Evolutionary conservation across 92 coral and sea anemone species (phyloP), one percentile per base, ranked within the genome.

Genomic region (Siderastrea siderea): DNA sequence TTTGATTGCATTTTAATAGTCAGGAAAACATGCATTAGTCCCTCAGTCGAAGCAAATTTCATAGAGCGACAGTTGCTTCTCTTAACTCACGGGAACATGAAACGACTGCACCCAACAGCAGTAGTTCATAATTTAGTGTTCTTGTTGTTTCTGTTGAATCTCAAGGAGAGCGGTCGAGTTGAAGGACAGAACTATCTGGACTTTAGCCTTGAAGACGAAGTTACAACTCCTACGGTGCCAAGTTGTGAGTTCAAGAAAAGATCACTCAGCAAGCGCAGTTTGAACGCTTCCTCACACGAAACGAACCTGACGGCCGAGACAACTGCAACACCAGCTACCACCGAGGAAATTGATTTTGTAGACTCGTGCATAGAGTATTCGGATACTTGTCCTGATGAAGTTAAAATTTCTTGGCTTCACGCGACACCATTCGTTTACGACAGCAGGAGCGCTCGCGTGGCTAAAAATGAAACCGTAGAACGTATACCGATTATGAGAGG

Each of bases 341-440:
- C 10, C 12, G 61, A 55, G 2, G 61, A 15, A 46, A 19, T 9
- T 4, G 5, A 17, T 45, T 7, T 38, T 48, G 80, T 53, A 26
- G 80, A 75, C 58, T 26, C 38, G 38, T 75, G 80, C 54, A 1
- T 55, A 12, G 65, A 0, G 0, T 75, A 38, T 44, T 9, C 2
- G 2, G 10, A 26, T 55, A 9, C 16, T 9, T 75, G 80, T 7
- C 80, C 80, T 38, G 80, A 75, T 26, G 44, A 75, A 38, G 51
- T 75, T 19, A 75, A 13, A 55, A 58, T 75, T 57, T 55, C 80
- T 4, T 75, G 80, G 80, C 66, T 75, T 43, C 80, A 75, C 9
- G 80, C 80, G 3, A 26, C 80, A 1, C 80, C 80, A 0, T 75
- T 75, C 7, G 48, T 58, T 53, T 75, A 75, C 46, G 51, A 75